Evolutionary conservation across 2,797 vertebrate genomes (phyloP), one percentile per base, ranked within the genome.

Genomic region (Kryptolebias ocellatus): DNA sequence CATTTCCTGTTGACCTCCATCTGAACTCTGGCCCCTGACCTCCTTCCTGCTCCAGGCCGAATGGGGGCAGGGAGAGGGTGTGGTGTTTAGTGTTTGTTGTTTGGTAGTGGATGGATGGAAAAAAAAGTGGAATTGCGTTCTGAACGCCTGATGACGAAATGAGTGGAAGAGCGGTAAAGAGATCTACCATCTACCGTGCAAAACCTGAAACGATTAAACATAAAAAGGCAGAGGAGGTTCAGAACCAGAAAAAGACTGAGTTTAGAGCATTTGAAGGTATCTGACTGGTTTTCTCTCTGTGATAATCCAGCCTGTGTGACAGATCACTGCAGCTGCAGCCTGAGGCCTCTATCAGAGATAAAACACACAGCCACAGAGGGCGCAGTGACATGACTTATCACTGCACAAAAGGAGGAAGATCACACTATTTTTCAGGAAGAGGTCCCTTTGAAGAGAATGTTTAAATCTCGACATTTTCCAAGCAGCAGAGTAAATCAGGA

Each of bases 1-100:
- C 91, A 92, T 92, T 94, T 95, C 93, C 93, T 94, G 90, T 90
- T 92, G 90, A 93, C 93, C 93, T 79, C 87, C 60, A 56, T 58
- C 67, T 85, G 92, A 93, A 93, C 94, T 92, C 84, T 89, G 87
- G 87, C 92, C 92, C 81, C 83, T 91, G 89, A 91, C 87, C 87
- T 82, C 45, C 81, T 39, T 76, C 74, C 83, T 66, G 78, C 85
- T 87, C 74, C 70, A 67, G 88, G 88, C 74, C 37, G 6, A 60
- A 62, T 70, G 73, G 80, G 79, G 83, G 75, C 44, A 75, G 78
- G 82, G 67, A 27, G 11, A 27, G 9, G 66, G 60, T 6, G 31
- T 69, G 54, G 47, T 53, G 34, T 66, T 70, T 10, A 18, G 67
- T 63, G 71, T 81, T 74, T 67, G 66, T 71, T 81, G 60, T 81